Percentiles rank a stretch among this genome's conserved stretches.
Evolutionary conservation across 1,140 invertebrate genomes (phyloP).

Genomic region (Pinna nobilis): DNA sequence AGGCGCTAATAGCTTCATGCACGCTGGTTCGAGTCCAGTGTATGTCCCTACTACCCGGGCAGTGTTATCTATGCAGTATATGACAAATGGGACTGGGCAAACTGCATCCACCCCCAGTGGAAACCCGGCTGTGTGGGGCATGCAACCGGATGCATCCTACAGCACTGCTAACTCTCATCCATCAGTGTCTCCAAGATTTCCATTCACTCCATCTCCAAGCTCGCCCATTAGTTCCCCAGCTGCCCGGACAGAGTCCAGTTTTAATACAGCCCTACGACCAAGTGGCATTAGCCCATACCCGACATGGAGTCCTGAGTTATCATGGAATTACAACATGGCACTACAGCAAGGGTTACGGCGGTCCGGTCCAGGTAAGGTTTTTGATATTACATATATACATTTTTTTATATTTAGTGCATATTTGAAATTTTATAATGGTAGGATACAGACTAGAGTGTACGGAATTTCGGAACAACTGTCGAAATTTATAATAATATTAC

Average conservation of each 20-base stretch:
- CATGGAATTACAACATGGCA: constrained; percentile 67
- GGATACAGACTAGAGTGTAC: neutral
- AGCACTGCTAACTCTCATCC: constrained; percentile 53
- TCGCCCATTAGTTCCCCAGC: constrained; percentile 56
- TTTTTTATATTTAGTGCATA: neutral
- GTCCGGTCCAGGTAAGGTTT: constrained; percentile 57
- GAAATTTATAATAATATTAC: too few relatives aligned
- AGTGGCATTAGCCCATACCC: constrained; percentile 58
- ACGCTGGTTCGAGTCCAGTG: constrained; percentile 63
- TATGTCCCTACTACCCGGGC: constrained; percentile 70
- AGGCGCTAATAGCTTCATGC: constrained; percentile 57
- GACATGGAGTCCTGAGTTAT: constrained; percentile 62
- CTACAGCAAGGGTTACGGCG: constrained; percentile 58
- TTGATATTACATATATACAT: neutral
- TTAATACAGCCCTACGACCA: constrained; percentile 53
- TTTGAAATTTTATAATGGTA: neutral
- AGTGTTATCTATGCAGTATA: constrained; percentile 66
- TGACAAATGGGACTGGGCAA: constrained; percentile 55
- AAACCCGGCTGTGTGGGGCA: constrained; percentile 55
- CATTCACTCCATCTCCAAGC: constrained; percentile 53
- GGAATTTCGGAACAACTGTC: neutral
- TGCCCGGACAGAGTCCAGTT: constrained; percentile 54
- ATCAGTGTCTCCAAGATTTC: constrained; percentile 55
- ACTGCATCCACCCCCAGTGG: constrained; percentile 46
- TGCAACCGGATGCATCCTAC: constrained; percentile 51